Base-by-base conservation (phyloP, 2,797 vertebrate species). In the Rousettus madagascariensis region DNA sequence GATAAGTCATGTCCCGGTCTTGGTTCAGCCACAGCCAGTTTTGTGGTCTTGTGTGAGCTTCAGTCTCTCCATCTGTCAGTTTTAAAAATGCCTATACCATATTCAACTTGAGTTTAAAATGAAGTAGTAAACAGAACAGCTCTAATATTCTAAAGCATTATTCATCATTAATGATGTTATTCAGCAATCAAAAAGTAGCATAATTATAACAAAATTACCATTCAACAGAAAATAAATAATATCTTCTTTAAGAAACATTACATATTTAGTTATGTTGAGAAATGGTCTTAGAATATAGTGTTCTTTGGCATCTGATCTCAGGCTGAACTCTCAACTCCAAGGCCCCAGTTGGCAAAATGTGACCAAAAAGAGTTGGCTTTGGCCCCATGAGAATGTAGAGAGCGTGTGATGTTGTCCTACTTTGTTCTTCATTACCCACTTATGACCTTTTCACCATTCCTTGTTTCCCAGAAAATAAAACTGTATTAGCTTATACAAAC, bases 1-100 rank as follows among this genome's bases (percentile, higher is more conserved):
- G 96, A 97, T 97, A 97, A 97, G 96, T 96, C 74, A 69, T 96
- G 88, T 95, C 75, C 65, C 33, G 19, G 94, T 95, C 95, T 97
- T 89, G 79, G 94, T 59, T 97, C 68, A 33, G 28, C 85, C 22
- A 17, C 51, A 82, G 10, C 69, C 83, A n/a, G 30, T 38, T 94
- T 74, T 95, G 94, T 97, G 88, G 92, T 97, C 85, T 80, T 87
- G 74, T 96, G 94, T 97, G 95, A 89, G 86, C 78, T 87, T 97
- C 51, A 30, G 80, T 96, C 68, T 94, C 78, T 95, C 90, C 72
- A 57, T 97, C 53, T 95, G 88, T 96, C 57, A 77, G 53, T 78
- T 26, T 19, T 28, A 41, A 86, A 94, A 92, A 94, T 89, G 69
- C 69, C 82, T 94, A 59, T 8, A 79, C 66, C 80, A 49, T 57